Conservation (phyloP, 1,140 invertebrate genomes). For the Pectinophora gossypiella region DNA sequence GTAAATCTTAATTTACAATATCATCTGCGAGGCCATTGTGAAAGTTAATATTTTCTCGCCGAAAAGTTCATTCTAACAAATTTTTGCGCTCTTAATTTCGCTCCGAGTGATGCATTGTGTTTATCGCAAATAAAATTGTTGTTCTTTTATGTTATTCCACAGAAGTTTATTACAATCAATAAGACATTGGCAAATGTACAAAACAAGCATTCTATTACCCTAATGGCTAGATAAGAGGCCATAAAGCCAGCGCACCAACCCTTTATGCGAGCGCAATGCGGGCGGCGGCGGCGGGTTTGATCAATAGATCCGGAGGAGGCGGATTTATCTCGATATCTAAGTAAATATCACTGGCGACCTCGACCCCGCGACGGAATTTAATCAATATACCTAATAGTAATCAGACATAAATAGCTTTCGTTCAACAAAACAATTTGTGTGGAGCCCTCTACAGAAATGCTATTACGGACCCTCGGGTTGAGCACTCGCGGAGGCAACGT, state of each 20-base stretch:
- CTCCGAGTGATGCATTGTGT: no score
- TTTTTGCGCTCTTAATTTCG: no score
- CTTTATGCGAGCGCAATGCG: not conserved
- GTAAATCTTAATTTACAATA: constrained; percentile 49
- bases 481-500: constrained; percentile 22
- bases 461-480: constrained; percentile 30
- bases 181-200: no score
- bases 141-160: no score
- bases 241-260: no score
- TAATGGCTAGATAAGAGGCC: not conserved
- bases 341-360: not conserved
- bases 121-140: no score
- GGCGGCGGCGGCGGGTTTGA: no score
- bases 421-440: constrained; percentile 35
- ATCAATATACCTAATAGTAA: constrained; percentile 29
- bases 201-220: not conserved
- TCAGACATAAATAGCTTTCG: constrained; percentile 27
- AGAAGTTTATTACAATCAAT: no score
- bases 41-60: not conserved
- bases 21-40: constrained; percentile 1
- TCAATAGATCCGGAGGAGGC: not conserved
- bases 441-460: constrained; percentile 22
- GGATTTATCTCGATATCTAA: no score
- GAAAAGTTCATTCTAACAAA: no score
- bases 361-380: constrained; percentile 10